phyloP scores from a whole-genome alignment of 2,113 vertebrate species.

The Tychaedon coryphoeus region DNA sequence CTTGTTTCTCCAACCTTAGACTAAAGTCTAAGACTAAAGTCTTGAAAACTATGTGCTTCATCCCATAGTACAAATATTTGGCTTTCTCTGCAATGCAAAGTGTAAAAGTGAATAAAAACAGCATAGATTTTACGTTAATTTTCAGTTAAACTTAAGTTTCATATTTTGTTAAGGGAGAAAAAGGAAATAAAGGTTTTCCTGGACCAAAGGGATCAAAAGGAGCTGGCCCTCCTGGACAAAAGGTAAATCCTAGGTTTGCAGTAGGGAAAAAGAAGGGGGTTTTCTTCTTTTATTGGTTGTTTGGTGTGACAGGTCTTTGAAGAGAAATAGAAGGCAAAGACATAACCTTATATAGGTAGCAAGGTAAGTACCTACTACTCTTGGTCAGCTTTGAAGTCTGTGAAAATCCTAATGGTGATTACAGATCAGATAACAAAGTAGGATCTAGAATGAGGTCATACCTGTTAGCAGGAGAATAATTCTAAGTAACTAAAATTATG shows the following conservation, averaged over 20 bases:
- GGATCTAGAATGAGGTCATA: background rate
- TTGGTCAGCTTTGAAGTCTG: background rate
- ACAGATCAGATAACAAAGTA: background rate
- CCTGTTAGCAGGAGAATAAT: background rate
- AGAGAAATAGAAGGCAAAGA: background rate
- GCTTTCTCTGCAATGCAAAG: background rate
- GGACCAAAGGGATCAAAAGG: conserved; percentile 80
- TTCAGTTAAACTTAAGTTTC: background rate
- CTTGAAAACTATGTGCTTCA: background rate
- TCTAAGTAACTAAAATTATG: background rate
- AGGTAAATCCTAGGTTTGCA: conserved; percentile 69
- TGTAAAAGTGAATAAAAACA: background rate
- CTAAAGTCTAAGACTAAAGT: background rate
- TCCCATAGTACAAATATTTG: background rate
- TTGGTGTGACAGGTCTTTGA: background rate
- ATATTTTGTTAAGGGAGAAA: conserved; percentile 76
- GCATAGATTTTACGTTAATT: background rate
- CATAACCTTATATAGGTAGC: background rate
- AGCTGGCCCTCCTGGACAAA: conserved; percentile 76
- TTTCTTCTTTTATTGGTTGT: background rate
- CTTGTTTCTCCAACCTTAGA: background rate
- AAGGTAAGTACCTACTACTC: background rate
- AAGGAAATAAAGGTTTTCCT: conserved; percentile 76
- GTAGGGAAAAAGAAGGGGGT: background rate
- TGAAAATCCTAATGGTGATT: background rate